Evolutionary conservation across 1,140 invertebrate species (phyloP).

Genomic region (Aphaenogaster floridana): DNA sequence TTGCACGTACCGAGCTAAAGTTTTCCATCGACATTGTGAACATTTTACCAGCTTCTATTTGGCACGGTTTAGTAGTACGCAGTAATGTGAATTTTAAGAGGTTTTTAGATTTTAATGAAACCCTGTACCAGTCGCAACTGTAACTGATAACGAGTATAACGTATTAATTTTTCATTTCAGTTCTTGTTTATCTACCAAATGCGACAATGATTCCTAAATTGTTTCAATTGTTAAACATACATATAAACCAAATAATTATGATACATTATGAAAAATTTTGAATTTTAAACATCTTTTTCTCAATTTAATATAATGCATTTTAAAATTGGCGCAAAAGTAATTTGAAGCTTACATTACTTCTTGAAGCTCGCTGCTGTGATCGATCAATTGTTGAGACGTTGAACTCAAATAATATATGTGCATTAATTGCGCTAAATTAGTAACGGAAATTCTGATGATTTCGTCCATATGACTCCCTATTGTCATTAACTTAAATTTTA

Average conservation of each 20-base stretch:
- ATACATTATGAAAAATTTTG: not conserved
- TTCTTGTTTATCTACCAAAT: not conserved
- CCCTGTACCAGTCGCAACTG: conserved; percentile 65
- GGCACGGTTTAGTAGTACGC: conserved; percentile 61
- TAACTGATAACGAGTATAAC: conserved; percentile 22
- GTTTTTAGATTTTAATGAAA: conserved; percentile 64
- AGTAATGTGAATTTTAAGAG: conserved; percentile 65
- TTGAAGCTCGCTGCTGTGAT: conserved; percentile 13
- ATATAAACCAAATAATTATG: not conserved
- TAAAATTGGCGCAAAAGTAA: not conserved
- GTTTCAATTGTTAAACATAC: no score
- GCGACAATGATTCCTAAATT: no score
- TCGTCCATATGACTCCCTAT: not conserved
- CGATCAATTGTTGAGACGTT: conserved; percentile 19
- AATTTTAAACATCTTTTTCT: not conserved
- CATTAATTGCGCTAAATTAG: not conserved
- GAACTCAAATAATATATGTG: conserved; percentile 17
- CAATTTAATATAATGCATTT: not conserved
- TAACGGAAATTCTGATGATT: conserved; percentile 9
- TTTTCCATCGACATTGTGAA: conserved; percentile 69
- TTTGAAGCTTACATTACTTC: conserved; percentile 19
- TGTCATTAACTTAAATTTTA: not conserved
- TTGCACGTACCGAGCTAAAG: conserved; percentile 66
- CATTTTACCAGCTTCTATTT: conserved; percentile 70
- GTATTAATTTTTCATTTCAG: not conserved